A percentile compares a stretch with the other conserved stretches of the same genome.
Conservation (phyloP, 37 sponge, comb jelly and placozoan species). For the Eunapius fragilis region DNA sequence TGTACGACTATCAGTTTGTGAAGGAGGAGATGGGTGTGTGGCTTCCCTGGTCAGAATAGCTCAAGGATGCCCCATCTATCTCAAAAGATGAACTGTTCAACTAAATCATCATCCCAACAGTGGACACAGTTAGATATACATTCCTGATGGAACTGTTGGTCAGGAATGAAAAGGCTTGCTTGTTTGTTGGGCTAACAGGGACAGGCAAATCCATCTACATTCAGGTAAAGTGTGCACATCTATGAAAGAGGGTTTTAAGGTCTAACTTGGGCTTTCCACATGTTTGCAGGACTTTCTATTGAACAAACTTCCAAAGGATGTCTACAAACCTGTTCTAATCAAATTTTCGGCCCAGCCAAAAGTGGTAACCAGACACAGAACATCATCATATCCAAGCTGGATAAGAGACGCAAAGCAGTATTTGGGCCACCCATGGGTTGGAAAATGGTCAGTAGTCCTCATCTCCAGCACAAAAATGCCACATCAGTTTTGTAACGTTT, state of each 20-base stretch:
- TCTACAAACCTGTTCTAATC: constrained; percentile 95
- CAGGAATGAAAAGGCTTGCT: constrained; percentile 69
- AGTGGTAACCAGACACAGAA: constrained; percentile 98
- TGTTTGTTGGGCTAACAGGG: constrained; percentile 97
- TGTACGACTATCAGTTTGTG: constrained; percentile 89
- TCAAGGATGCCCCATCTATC: constrained; percentile 78
- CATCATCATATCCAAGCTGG: constrained; percentile 97
- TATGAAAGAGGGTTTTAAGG: neutral
- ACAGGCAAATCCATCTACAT: constrained; percentile 98
- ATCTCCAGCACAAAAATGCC: neutral
- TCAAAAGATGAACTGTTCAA: constrained; percentile 91
- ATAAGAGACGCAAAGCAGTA: constrained; percentile 96
- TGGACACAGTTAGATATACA: constrained; percentile 97
- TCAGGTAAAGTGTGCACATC: constrained; percentile 28
- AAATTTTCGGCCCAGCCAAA: constrained; percentile 98
- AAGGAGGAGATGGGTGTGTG: constrained; percentile 80
- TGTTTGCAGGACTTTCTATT: constrained; percentile 88
- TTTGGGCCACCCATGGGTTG: constrained; percentile 97
- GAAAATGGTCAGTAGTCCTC: constrained; percentile 72
- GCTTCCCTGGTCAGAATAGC: constrained; percentile 81
- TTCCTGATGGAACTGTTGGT: constrained; percentile 92
- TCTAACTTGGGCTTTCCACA: neutral
- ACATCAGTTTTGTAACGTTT: neutral
- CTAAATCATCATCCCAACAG: constrained; percentile 98
- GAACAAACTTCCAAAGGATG: constrained; percentile 88